These are phyloP conservation scores for Pyrochroa serraticornis DNA, from an alignment of 2,888 invertebrate species.

Conservation along the genomic window DNA sequence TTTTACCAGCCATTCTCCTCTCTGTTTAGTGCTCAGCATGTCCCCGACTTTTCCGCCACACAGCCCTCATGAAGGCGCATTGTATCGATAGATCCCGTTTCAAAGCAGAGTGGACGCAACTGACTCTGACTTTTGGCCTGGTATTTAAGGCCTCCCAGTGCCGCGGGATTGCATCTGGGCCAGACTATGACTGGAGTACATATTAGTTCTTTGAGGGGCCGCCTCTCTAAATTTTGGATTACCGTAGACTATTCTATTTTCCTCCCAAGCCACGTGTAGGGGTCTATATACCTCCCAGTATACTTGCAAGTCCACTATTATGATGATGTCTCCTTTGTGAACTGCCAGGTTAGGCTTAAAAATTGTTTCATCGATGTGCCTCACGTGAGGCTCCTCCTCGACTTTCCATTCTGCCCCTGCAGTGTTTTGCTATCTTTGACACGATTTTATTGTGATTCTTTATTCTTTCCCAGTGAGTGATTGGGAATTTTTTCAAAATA, in stretches of 20 bases:
- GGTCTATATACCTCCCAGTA: conserved; percentile 2
- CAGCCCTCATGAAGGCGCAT: too few relatives aligned
- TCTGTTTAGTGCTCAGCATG: too few relatives aligned
- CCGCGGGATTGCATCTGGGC: conserved; percentile 27
- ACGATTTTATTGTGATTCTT: conserved; percentile 20
- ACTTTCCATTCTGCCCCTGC: conserved; percentile 4
- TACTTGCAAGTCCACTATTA: conserved; percentile 7
- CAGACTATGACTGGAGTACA: too few relatives aligned
- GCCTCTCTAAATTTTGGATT: conserved; percentile 32
- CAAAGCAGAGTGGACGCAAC: too few relatives aligned
- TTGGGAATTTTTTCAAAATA: conserved; percentile 32
- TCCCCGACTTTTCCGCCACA: too few relatives aligned
- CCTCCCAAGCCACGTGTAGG: not conserved
- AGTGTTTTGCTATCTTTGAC: conserved; percentile 4
- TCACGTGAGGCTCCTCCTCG: conserved; percentile 25
- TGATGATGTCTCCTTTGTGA: not conserved
- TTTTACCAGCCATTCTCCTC: too few relatives aligned
- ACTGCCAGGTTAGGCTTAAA: conserved; percentile 32
- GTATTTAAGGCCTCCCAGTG: too few relatives aligned
- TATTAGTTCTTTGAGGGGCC: too few relatives aligned
- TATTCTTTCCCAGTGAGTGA: conserved; percentile 31
- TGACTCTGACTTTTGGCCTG: too few relatives aligned
- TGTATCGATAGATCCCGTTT: too few relatives aligned
- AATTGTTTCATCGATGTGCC: conserved; percentile 19
- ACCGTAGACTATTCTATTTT: conserved; percentile 30